A percentile compares a stretch with the other conserved stretches of the same genome.
These are phyloP conservation scores for Akabosia matsudoensis DNA, from an alignment of 1,140 invertebrate species.

Conservation along the genomic window DNA sequence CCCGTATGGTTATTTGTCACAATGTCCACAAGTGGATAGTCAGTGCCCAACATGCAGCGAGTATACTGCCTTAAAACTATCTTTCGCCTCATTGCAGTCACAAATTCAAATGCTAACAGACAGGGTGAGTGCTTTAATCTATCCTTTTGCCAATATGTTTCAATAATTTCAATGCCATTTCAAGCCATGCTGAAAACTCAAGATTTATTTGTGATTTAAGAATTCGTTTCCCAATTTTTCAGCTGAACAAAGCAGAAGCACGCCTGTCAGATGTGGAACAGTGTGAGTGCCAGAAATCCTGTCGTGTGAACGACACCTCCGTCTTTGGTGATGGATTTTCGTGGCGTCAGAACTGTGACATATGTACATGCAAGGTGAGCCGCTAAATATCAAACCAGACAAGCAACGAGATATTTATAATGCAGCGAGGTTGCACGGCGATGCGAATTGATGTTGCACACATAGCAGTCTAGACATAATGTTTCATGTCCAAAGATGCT, in stretches of 20 bases:
- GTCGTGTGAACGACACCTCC: slow-evolving; percentile 69
- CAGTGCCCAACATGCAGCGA: slow-evolving; percentile 86
- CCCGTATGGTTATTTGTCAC: slow-evolving; percentile 76
- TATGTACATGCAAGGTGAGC: slow-evolving; percentile 75
- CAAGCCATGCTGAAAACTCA: too few relatives aligned
- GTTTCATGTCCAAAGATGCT: too few relatives aligned
- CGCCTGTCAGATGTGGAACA: slow-evolving; percentile 72
- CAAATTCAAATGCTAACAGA: slow-evolving; percentile 64
- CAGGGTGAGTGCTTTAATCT: slow-evolving; percentile 63
- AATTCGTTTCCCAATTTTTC: too few relatives aligned
- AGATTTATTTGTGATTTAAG: too few relatives aligned
- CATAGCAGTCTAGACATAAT: too few relatives aligned
- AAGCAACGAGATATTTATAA: neutral
- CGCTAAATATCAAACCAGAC: neutral
- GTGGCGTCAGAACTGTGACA: slow-evolving; percentile 75
- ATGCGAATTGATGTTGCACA: too few relatives aligned
- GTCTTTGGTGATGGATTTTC: slow-evolving; percentile 74
- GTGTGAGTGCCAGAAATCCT: slow-evolving; percentile 86
- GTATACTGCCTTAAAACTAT: slow-evolving; percentile 74
- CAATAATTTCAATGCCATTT: too few relatives aligned
- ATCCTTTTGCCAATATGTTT: too few relatives aligned
- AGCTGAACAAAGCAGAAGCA: slow-evolving; percentile 73
- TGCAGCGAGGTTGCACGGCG: too few relatives aligned
- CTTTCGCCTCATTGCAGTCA: slow-evolving; percentile 64
- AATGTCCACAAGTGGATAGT: slow-evolving; percentile 79